Evolutionary conservation across 2,797 vertebrate species (phyloP), one percentile per base, ranked within the genome.

Genomic region (Amblyopsis hoosieri): DNA sequence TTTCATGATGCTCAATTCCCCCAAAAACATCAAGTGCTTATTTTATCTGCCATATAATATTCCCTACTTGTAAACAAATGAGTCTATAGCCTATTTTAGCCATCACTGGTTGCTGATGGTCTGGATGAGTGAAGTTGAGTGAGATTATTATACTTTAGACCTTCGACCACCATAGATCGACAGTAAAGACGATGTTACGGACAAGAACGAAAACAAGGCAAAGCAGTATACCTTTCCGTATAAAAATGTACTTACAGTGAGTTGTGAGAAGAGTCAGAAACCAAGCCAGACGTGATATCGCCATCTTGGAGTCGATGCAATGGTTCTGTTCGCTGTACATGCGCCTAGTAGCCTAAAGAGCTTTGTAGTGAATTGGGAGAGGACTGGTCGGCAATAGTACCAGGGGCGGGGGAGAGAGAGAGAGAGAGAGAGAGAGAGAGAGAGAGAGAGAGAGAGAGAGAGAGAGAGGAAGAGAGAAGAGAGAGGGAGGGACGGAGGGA

Each of bases 261-360:
- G 91, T 86, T 87, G 88, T 86, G 82, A 94, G 80, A 78, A 94
- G 91, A 85, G 88, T 80, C 87, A 93, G 86, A 78, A 91, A 81
- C 55, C 83, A 89, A 86, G 75, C 78, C 88, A 92, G 86, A 83
- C 89, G 88, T 87, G 90, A 85, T 91, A 85, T 91, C 93, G 92
- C 93, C 93, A 94, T 94, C 91, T 93, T 94, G 92, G 89, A 91
- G 88, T 89, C 84, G 89, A 86, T 83, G 91, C 85, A 87, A 81
- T 85, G 33, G 90, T 78, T 89, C 72, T 51, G 66, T 86, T 65
- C 77, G 83, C 65, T 62, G 93, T 87, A 85, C 92, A 92, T 92
- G 92, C 92, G 91, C 92, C 93, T 89, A 92, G 86, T 91, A 83
- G 82, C 76, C 75, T 63, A 69, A 71, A 87, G 80, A 74, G 91